These are phyloP conservation scores for Caenorhabditis japonica DNA, from an alignment of 2,888 invertebrate genomes.

Conservation along the genomic window DNA sequence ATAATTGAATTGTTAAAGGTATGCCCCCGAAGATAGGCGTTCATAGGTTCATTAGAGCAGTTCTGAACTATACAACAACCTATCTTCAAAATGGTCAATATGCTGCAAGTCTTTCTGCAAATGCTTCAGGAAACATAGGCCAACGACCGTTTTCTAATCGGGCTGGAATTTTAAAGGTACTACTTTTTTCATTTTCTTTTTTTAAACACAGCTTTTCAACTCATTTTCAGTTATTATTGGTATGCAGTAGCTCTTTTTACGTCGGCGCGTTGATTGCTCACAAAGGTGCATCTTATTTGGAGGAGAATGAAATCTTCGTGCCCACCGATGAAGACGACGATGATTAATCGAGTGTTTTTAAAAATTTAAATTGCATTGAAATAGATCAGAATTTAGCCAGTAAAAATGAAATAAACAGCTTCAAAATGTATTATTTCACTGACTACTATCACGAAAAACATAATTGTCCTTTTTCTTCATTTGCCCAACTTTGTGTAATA, in stretches of 20 bases:
- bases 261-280: conserved; percentile 93
- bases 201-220: background rate
- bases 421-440: no score
- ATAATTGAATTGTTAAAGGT: background rate
- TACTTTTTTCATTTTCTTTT: background rate
- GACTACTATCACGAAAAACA: no score
- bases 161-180: conserved; percentile 38
- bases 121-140: conserved; percentile 29
- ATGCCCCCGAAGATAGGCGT: conserved; percentile 1
- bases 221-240: conserved; percentile 81
- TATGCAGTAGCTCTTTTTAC: conserved; percentile 86
- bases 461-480: no score
- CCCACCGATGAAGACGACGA: conserved; percentile 97
- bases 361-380: no score
- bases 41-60: conserved; percentile 18
- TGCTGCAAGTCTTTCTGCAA: conserved; percentile 5
- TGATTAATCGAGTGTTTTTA: conserved; percentile 27
- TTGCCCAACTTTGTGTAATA: no score
- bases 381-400: background rate
- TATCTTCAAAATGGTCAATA: background rate
- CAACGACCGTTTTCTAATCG: conserved; percentile 37
- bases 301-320: conserved; percentile 96
- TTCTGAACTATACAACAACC: conserved; percentile 16
- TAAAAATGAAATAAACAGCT: conserved; percentile 1
- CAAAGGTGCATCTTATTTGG: conserved; percentile 92